Conservation (phyloP, 2,113 vertebrate species). For the Daubentonia madagascariensis region DNA sequence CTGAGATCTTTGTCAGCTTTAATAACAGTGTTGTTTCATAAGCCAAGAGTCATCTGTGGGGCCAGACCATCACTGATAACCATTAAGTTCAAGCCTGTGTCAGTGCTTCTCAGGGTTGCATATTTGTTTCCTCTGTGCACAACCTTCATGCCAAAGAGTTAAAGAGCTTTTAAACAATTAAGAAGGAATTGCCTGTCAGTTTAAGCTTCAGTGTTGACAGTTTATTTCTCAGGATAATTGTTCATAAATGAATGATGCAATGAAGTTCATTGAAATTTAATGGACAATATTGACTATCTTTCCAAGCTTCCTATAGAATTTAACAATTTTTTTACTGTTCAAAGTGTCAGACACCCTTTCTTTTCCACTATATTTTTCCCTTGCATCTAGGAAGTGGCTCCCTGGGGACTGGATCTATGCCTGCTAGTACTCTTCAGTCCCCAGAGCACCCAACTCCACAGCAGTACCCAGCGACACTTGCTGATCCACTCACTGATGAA, state of each 20-base stretch:
- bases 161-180: slow-evolving; percentile 24
- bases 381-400: not conserved
- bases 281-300: not conserved
- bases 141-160: not conserved
- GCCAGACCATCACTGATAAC: not conserved
- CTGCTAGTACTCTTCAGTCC: not conserved
- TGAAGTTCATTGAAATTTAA: slow-evolving; percentile 39
- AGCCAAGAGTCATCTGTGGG: not conserved
- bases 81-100: not conserved
- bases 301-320: not conserved
- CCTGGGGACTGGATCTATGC: not conserved
- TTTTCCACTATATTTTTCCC: not conserved
- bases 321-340: not conserved
- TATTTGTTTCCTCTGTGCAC: not conserved
- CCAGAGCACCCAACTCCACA: not conserved
- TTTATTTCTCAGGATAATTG: slow-evolving; percentile 9
- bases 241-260: slow-evolving; percentile 43
- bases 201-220: slow-evolving; percentile 23
- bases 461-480: not conserved
- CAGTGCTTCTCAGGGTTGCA: not conserved
- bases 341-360: not conserved
- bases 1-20: not conserved
- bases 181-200: not conserved
- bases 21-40: not conserved
- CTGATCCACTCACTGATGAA: not conserved